Conservation (phyloP, 2,113 vertebrate genomes). For the Gracilinanus agilis region DNA sequence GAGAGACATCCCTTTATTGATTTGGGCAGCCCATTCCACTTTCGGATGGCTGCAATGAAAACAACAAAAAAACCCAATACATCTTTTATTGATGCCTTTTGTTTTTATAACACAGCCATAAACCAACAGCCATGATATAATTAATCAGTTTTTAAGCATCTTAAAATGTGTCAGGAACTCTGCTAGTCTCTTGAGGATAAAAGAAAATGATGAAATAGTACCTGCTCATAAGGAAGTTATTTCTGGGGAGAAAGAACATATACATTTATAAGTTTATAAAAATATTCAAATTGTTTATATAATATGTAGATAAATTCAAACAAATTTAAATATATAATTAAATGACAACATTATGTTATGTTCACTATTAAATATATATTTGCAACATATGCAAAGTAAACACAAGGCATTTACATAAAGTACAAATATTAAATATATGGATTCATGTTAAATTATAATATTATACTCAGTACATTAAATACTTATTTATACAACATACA, state of each 20-base stretch:
- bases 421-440: too few species aligned
- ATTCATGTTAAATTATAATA: not conserved
- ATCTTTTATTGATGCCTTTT: not conserved
- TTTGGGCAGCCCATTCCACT: not conserved
- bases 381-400: too few species aligned
- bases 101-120: not conserved
- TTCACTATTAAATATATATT: too few species aligned
- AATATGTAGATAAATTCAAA: not conserved
- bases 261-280: not conserved
- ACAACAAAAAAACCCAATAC: not conserved
- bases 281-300: not conserved
- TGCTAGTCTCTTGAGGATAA: not conserved
- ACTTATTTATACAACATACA: too few species aligned
- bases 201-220: not conserved
- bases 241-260: not conserved
- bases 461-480: too few species aligned
- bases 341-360: not conserved
- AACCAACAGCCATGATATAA: not conserved
- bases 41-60: not conserved
- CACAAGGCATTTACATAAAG: too few species aligned
- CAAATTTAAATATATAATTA: not conserved
- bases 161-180: not conserved
- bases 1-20: not conserved
- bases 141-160: not conserved
- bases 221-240: not conserved